Evolutionary conservation across 2,888 invertebrate genomes (phyloP), one percentile per base, ranked within the genome.

Genomic region (Gonocerus acuteangulatus): DNA sequence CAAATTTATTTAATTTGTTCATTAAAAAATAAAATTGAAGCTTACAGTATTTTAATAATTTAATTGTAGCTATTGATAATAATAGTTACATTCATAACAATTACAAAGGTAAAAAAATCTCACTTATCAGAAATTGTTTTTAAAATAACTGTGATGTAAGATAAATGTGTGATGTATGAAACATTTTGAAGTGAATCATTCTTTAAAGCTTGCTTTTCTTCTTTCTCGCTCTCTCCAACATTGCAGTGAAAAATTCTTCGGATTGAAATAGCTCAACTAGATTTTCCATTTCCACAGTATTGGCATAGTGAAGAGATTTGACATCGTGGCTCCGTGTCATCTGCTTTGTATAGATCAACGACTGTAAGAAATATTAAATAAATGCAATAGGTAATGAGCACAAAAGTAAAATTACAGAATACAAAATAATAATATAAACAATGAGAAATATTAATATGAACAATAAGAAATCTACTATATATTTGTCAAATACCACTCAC

Each of bases 311-410:
- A n/a, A 94, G 75, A 42, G 79, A 72, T 2, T 82, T 77, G 54
- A 79, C 78, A 48, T 85, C 78, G 65, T 79, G 74, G 48, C 77
- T 77, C 61, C 83, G 81, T 2, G 89, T 73, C 48, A 95, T 74
- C 45, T 77, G 79, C 74, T 95, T 95, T 39, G 86, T 83, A 27
- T 79, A 76, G 47, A 79, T 72, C 67, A 95, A 71, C 13, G 86
- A 84, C 79, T 78, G 73, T n/a, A 73, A 57, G 1, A 62, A 36
- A 19, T n/a, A 34, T 18, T 21, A 27, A n/a, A 42, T 27, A 21
- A 47, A 49, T 18, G n/a, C 6, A 34, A 49, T 16, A 21, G 4
- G 16, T 15, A 42, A 42, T n/a, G n/a, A n/a, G n/a, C n/a, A n/a
- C n/a, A n/a, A n/a, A n/a, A n/a, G n/a, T n/a, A n/a, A 9, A 34